Base-by-base conservation (phyloP, 2,888 invertebrate genomes). In the Apamea epomidion region DNA sequence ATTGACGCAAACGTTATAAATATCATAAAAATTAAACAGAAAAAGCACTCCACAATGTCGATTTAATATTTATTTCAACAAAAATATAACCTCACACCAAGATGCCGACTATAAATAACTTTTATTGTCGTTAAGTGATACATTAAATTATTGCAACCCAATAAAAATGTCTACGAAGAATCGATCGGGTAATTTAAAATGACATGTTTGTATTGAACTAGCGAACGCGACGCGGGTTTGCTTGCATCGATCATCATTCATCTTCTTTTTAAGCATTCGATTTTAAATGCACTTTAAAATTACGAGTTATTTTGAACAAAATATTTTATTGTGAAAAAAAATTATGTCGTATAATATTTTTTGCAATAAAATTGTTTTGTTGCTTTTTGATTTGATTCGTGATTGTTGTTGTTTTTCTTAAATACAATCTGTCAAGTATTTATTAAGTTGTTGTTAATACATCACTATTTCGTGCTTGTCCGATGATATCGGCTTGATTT, bases 141-240 rank as follows among this genome's bases (percentile, higher is more conserved):
- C 80, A 86, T 85, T 86, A 90, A 90, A 89, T 90, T 92, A 93
- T 93, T 92, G 91, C 89, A 84, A 83, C 78, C 85, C 90, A 91
- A 93, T 93, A 93, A 92, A 93, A 91, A 92, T 90, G 91, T 91
- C 90, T 80, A 83, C 85, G 88, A 91, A 89, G 89, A 90, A 92
- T 92, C 89, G 91, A 90, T 90, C 84, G 83, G 81, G 86, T 92
- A 91, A 93, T 93, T 92, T 92, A 91, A 92, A 91, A 87, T 89
- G 91, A 92, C 90, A 89, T 89, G 88, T 92, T 91, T 92, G 91
- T 90, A 85, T 86, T 81, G 78, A 85, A 74, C 87, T 89, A 89
- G 90, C 77, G 87, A 85, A 82, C 82, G 84, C 87, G 76, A 86
- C 70, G 83, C 79, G 76, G 84, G 72, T 86, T 86, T 42, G 82